These are phyloP conservation scores for Ectropis grisescens DNA, from an alignment of 1,140 invertebrate genomes.

Conservation along the genomic window DNA sequence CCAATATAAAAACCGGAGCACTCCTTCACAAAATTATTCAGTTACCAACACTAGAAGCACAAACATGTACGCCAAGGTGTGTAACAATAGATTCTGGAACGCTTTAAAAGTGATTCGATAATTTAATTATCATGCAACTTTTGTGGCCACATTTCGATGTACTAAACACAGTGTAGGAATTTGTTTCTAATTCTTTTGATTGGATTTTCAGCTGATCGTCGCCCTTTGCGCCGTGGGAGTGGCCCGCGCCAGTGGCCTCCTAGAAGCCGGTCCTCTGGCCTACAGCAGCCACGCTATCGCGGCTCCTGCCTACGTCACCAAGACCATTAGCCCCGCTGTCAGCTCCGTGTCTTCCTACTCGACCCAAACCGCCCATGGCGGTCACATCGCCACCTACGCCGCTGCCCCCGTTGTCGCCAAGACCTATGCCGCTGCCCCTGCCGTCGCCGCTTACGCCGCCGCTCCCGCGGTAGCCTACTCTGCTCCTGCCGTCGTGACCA, in stretches of 20 bases:
- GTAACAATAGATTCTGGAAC: too few species aligned
- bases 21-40: slow-evolving; percentile 53
- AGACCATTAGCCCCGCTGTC: slow-evolving; percentile 27
- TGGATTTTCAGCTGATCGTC: slow-evolving; percentile 37
- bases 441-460: slow-evolving; percentile 20
- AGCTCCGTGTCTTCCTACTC: slow-evolving; percentile 30
- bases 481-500: slow-evolving; percentile 19
- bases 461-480: slow-evolving; percentile 23
- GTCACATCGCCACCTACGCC: slow-evolving; percentile 12
- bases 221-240: slow-evolving; percentile 39
- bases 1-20: slow-evolving; percentile 51
- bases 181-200: too few species aligned
- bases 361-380: slow-evolving; percentile 28
- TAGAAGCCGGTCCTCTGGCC: slow-evolving; percentile 24
- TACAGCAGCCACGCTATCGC: slow-evolving; percentile 17
- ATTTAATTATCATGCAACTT: too few species aligned
- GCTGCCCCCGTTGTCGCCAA: slow-evolving; percentile 20
- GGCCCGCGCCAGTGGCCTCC: slow-evolving; percentile 33
- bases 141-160: too few species aligned
- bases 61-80: slow-evolving; percentile 66
- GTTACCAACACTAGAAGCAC: slow-evolving; percentile 54
- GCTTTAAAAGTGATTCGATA: too few species aligned
- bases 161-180: too few species aligned
- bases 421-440: slow-evolving; percentile 14
- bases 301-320: slow-evolving; percentile 25